Base-by-base conservation (phyloP, 2,888 invertebrate species). In the Stenoptilia bipunctidactyla region DNA sequence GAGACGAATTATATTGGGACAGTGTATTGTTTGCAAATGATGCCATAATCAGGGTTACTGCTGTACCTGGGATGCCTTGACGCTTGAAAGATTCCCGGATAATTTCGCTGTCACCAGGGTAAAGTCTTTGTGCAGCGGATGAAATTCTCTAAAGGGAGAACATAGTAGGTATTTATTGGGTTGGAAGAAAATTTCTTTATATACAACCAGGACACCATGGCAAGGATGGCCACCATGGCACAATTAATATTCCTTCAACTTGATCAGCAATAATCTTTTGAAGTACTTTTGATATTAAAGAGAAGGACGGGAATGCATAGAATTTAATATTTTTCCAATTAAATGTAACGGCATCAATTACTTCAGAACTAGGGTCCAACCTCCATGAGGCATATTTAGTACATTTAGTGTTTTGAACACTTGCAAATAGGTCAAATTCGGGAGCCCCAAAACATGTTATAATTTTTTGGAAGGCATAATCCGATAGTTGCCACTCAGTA, bases 31-130 rank as follows among this genome's bases (percentile, higher is more conserved):
- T 1, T 6, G 41, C 34, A 4, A 41, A 25, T 13, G 41, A 41
- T 5, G 33, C 41, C 15, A 41, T 15, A 10, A 41, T 34, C 1
- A 41, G 15, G 6, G 38, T 30, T 13, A 36, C 6, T 6, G 38
- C 2, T 38, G 41, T 50, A 4, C 51, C 47, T 43, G 42, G 15
- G 15, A 40, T 9, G 9, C n/a, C 12, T 15, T 10, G 2, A 10
- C 33, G n/a, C 40, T 2, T 13, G 2, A 43, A 39, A 15, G 43
- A 36, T 13, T 33, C 15, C 47, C 47, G 9, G 42, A 47, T 15
- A 47, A 40, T 20, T 15, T 38, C 36, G 9, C 46, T 27, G 41
- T 41, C 38, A 40, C 37, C 39, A 44, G 15, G 40, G 37, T 37
- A 9, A 45, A 41, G 1, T 13, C 34, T 14, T 9, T 12, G 36